phyloP scores from a whole-genome alignment of 2,888 invertebrate genomes.

The Hydropsyche betteni region DNA sequence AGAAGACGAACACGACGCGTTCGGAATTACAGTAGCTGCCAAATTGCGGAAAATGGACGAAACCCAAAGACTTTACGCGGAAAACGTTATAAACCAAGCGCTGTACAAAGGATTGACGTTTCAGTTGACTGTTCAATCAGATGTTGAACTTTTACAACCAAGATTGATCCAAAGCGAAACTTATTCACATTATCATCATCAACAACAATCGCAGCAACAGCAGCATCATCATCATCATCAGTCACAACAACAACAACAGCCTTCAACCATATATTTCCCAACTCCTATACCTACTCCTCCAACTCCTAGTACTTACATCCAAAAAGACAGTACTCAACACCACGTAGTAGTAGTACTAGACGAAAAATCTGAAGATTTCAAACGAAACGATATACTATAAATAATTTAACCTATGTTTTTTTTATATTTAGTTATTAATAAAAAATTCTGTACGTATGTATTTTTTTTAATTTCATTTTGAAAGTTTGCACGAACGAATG shows the following conservation, averaged over 20 bases:
- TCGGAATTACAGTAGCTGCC: constrained; percentile 49
- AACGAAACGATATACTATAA: constrained; percentile 35
- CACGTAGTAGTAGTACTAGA: constrained; percentile 30
- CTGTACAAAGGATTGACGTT: constrained; percentile 50
- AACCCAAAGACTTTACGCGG: constrained; percentile 48
- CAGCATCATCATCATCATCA: constrained; percentile 30
- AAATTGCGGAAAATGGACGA: constrained; percentile 49
- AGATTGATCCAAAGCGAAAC: constrained; percentile 39
- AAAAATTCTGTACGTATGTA: too few relatives aligned
- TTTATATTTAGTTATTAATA: too few relatives aligned
- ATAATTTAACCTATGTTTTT: too few relatives aligned
- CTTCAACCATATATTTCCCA: neutral
- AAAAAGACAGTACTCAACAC: constrained; percentile 17
- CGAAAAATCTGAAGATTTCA: constrained; percentile 43
- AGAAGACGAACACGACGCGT: constrained; percentile 46
- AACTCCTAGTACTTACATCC: constrained; percentile 13
- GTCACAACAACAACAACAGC: constrained; percentile 30
- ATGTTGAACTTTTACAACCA: constrained; percentile 47
- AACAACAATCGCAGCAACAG: constrained; percentile 21
- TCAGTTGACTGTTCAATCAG: constrained; percentile 48
- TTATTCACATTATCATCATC: constrained; percentile 12
- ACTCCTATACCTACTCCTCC: constrained; percentile 32
- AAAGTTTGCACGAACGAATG: too few relatives aligned
- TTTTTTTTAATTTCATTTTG: too few relatives aligned
- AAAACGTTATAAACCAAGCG: constrained; percentile 49